Conservation (phyloP, 1,140 invertebrate genomes). For the Cecropterus lyciades region DNA sequence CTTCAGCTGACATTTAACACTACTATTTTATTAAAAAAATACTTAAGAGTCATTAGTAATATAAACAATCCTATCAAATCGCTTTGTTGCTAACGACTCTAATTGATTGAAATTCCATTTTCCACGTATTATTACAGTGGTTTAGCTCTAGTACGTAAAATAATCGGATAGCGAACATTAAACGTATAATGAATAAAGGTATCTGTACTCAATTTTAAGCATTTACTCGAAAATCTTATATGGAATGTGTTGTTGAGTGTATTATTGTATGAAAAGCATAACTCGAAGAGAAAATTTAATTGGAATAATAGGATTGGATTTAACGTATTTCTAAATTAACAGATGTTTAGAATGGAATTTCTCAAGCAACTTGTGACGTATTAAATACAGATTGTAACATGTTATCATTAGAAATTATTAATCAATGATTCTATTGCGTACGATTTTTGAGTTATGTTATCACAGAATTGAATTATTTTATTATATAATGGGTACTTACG, state of each 20-base stretch:
- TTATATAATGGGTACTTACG: no score
- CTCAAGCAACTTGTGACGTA: not conserved
- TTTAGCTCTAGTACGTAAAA: not conserved
- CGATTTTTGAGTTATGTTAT: no score
- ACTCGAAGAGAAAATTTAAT: conserved; percentile 1
- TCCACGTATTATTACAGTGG: not conserved
- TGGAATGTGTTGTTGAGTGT: no score
- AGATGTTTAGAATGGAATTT: not conserved
- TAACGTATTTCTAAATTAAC: conserved; percentile 10
- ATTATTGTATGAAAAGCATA: conserved; percentile 3
- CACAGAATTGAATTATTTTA: no score
- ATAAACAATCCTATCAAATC: no score
- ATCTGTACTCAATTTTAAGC: not conserved
- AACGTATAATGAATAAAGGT: not conserved
- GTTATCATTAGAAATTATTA: no score
- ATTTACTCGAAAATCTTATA: not conserved
- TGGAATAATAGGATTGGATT: conserved; percentile 10
- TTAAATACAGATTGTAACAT: no score
- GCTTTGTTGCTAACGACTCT: no score
- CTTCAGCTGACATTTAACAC: no score
- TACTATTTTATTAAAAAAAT: no score
- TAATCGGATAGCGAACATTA: not conserved
- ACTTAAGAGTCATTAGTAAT: no score
- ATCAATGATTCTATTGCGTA: no score
- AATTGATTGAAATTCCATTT: not conserved